These are phyloP conservation scores for Zaprionus bogoriensis DNA, from an alignment of 2,888 invertebrate species.

Conservation along the genomic window DNA sequence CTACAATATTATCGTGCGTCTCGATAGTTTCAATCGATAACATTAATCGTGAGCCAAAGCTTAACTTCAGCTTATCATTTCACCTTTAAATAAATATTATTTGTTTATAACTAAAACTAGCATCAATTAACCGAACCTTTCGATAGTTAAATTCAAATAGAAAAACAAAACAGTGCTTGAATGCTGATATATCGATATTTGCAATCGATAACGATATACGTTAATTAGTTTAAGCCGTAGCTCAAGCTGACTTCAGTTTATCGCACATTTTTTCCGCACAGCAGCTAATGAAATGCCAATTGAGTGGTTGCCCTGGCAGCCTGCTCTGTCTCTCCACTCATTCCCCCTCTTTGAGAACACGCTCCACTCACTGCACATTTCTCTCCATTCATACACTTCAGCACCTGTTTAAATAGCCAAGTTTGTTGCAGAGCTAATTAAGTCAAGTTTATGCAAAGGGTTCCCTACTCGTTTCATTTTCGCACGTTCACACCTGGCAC, in stretches of 20 bases:
- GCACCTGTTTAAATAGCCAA: slow-evolving; percentile 73
- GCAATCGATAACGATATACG: not conserved
- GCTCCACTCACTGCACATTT: not conserved
- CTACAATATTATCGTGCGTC: not conserved
- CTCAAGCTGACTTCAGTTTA: not conserved
- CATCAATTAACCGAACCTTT: too few species aligned
- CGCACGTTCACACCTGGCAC: slow-evolving; percentile 66
- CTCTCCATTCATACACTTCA: slow-evolving; percentile 30
- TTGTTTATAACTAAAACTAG: too few species aligned
- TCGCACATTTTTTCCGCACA: not conserved
- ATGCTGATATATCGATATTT: not conserved
- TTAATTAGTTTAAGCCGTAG: too few species aligned
- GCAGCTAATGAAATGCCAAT: not conserved
- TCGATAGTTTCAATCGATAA: not conserved
- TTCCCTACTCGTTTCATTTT: slow-evolving; percentile 40
- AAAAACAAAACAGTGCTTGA: too few species aligned
- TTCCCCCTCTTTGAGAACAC: not conserved
- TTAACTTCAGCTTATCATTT: too few species aligned
- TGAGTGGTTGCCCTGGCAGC: not conserved
- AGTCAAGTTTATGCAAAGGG: slow-evolving; percentile 73
- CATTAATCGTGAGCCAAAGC: too few species aligned
- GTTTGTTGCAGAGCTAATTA: slow-evolving; percentile 76
- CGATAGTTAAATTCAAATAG: too few species aligned
- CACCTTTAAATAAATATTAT: too few species aligned
- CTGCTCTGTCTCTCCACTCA: not conserved